These are phyloP conservation scores for Merluccius polli DNA, from an alignment of 2,797 vertebrate genomes.

Conservation along the genomic window DNA sequence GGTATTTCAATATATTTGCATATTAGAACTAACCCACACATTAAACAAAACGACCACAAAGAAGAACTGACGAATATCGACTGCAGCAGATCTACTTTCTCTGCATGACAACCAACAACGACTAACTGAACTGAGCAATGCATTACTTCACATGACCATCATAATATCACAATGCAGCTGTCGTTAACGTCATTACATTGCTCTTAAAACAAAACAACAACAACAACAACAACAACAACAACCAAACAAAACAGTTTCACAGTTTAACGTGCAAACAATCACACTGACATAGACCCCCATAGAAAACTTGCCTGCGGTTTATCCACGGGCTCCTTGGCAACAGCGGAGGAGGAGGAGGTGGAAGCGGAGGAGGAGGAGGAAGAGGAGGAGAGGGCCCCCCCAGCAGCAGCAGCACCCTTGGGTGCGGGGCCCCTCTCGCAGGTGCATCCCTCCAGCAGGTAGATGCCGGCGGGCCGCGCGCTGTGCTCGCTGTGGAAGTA, in stretches of 20 bases:
- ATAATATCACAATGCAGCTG: too few relatives aligned
- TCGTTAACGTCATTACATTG: too few relatives aligned
- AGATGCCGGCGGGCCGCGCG: constrained; percentile 86
- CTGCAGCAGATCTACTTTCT: neutral
- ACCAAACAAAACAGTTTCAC: too few relatives aligned
- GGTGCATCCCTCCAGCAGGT: constrained; percentile 90
- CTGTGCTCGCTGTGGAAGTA: constrained; percentile 94
- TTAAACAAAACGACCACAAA: neutral
- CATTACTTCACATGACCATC: neutral
- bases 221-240: too few relatives aligned
- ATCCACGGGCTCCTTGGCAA: constrained; percentile 79
- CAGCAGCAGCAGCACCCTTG: too few relatives aligned
- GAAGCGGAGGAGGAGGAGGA: constrained; percentile 42
- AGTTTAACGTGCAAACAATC: too few relatives aligned
- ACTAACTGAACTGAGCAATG: neutral
- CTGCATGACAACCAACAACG: too few relatives aligned
- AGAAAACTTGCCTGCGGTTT: constrained; percentile 56
- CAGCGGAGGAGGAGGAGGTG: constrained; percentile 51
- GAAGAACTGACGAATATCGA: neutral
- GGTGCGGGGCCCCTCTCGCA: constrained; percentile 84
- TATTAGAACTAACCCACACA: neutral
- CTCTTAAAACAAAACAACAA: too few relatives aligned
- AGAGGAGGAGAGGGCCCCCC: too few relatives aligned
- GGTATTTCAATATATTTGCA: neutral
- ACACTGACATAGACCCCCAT: neutral